Conservation (phyloP, 2,113 vertebrate species). For the Hymenochirus boettgeri region DNA sequence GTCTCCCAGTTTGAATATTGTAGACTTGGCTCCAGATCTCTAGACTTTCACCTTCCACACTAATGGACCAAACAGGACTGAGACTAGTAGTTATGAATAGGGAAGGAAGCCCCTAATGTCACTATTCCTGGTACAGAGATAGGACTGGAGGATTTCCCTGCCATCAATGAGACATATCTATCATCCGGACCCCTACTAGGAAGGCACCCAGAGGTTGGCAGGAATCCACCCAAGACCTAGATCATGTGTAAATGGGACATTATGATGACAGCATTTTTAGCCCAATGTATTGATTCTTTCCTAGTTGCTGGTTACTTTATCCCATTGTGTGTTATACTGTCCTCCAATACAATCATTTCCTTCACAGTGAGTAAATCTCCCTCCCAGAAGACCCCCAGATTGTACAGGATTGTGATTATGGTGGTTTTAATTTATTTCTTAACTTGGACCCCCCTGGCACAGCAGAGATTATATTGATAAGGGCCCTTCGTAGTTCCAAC, state of each 20-base stretch:
- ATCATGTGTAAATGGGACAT: neutral
- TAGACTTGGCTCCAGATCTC: no score
- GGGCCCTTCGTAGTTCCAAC: neutral
- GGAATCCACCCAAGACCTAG: no score
- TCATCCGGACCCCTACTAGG: no score
- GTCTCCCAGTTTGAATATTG: no score
- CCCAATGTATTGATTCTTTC: neutral
- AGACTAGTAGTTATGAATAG: no score
- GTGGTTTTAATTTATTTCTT: neutral
- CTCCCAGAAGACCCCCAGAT: neutral
- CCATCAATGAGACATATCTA: no score
- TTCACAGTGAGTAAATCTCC: neutral
- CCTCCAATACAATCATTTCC: neutral
- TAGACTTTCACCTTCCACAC: no score
- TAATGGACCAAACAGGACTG: no score
- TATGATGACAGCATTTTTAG: neutral
- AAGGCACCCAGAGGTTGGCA: no score
- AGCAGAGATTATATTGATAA: neutral
- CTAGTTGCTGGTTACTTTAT: constrained; percentile 4
- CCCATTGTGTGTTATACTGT: neutral
- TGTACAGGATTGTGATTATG: neutral
- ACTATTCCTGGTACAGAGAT: no score
- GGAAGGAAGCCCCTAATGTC: no score
- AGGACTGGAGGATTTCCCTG: no score
- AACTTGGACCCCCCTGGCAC: neutral